Evolutionary conservation across 2,797 vertebrate genomes (phyloP).

Genomic region (Pangasius larnaudii): DNA sequence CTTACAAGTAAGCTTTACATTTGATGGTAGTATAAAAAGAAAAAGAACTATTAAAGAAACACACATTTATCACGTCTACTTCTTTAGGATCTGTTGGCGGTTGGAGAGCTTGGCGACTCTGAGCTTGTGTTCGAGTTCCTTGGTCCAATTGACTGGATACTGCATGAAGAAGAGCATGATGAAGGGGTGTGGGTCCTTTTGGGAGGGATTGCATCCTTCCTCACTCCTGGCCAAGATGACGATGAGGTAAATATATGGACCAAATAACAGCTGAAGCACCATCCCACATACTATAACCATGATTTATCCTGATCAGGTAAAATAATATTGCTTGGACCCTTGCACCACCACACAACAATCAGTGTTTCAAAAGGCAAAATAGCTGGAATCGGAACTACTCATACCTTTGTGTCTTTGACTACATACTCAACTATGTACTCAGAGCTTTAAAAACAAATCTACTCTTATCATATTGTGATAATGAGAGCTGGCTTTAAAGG

Average conservation of each 20-base stretch:
- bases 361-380: neutral
- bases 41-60: neutral
- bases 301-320: neutral
- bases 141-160: slow-evolving; percentile 73
- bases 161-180: slow-evolving; percentile 68
- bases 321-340: neutral
- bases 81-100: slow-evolving; percentile 70
- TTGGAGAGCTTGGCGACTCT: slow-evolving; percentile 66
- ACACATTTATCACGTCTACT: neutral
- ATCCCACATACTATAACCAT: neutral
- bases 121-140: slow-evolving; percentile 78
- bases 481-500: neutral
- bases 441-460: neutral
- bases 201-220: slow-evolving; percentile 73
- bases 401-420: neutral
- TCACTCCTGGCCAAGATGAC: slow-evolving; percentile 74
- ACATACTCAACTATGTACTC: neutral
- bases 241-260: slow-evolving; percentile 68
- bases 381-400: neutral
- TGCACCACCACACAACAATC: neutral
- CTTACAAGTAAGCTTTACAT: slow-evolving; percentile 70
- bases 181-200: slow-evolving; percentile 75
- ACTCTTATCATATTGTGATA: neutral
- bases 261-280: neutral
- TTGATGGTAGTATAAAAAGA: neutral